Percentiles rank a stretch among this genome's conserved stretches.
Conservation (phyloP, 1,140 invertebrate genomes). For the Drosophila simulans region DNA sequence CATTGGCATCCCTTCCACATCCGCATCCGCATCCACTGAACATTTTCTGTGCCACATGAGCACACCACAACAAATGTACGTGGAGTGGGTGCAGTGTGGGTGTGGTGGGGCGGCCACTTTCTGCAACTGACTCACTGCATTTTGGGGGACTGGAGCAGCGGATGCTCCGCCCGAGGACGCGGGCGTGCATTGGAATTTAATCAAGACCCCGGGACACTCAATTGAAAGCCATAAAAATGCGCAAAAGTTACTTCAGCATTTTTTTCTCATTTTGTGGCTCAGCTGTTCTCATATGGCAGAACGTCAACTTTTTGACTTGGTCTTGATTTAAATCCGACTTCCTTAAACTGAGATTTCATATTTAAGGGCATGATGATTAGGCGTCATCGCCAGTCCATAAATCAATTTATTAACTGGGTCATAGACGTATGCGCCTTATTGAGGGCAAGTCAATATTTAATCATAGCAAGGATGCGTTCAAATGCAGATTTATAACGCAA, state of each 20-base stretch:
- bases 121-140: slow-evolving; percentile 75
- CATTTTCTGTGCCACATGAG: slow-evolving; percentile 58
- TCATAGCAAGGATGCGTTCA: slow-evolving; percentile 8
- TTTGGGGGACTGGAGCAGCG: slow-evolving; percentile 19
- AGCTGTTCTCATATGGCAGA: slow-evolving; percentile 15
- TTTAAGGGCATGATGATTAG: slow-evolving; percentile 6
- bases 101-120: slow-evolving; percentile 45
- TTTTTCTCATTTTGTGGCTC: slow-evolving; percentile 18
- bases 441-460: slow-evolving; percentile 24
- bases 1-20: slow-evolving; percentile 2
- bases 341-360: slow-evolving; percentile 15
- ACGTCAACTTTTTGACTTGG: slow-evolving; percentile 12
- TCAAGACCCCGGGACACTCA: slow-evolving; percentile 68
- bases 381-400: slow-evolving; percentile 18
- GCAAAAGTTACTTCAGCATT: slow-evolving; percentile 52
- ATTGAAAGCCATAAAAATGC: slow-evolving; percentile 65
- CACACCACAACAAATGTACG: slow-evolving; percentile 63
- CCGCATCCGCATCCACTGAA: not conserved
- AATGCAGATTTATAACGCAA: not conserved
- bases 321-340: not conserved
- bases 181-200: slow-evolving; percentile 71
- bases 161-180: slow-evolving; percentile 9
- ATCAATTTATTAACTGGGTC: slow-evolving; percentile 25
- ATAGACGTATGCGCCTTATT: not conserved
- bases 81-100: slow-evolving; percentile 8